Evolutionary conservation across 2,113 vertebrate genomes (phyloP).

Genomic region (Melanocharis versteri): DNA sequence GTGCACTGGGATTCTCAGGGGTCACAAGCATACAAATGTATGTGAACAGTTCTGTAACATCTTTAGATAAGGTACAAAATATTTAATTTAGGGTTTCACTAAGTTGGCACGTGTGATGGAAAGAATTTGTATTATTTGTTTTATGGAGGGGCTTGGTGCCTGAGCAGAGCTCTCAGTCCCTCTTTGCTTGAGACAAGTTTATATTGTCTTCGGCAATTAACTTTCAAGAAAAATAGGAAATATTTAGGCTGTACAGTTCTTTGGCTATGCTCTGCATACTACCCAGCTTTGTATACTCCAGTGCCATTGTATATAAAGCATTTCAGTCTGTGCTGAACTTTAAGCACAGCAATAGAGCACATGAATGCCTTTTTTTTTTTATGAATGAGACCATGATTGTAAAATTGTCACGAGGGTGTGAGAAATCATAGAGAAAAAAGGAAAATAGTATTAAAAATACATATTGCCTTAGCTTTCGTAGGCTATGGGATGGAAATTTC

Average conservation of each 20-base stretch:
- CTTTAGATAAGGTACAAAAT: not conserved
- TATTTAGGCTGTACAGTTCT: not conserved
- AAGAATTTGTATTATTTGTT: not conserved
- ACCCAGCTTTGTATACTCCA: not conserved
- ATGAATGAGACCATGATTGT: not conserved
- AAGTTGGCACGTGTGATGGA: not conserved
- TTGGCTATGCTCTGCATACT: not conserved
- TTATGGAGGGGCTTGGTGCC: not conserved
- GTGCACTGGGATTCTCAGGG: not conserved
- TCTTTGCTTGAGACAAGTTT: not conserved
- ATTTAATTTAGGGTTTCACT: not conserved
- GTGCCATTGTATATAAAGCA: not conserved
- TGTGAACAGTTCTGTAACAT: not conserved
- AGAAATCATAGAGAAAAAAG: not conserved
- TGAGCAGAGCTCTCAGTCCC: not conserved
- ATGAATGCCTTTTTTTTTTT: not conserved
- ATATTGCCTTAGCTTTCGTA: not conserved
- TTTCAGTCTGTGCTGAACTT: not conserved
- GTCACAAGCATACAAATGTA: fast-evolving
- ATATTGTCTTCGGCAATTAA: not conserved
- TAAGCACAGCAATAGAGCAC: not conserved
- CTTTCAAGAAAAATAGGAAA: not conserved
- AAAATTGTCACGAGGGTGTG: not conserved
- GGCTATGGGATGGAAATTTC: not conserved
- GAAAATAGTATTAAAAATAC: not conserved